phyloP scores from a whole-genome alignment of 2,113 vertebrate species.

The Podarcis raffonei region DNA sequence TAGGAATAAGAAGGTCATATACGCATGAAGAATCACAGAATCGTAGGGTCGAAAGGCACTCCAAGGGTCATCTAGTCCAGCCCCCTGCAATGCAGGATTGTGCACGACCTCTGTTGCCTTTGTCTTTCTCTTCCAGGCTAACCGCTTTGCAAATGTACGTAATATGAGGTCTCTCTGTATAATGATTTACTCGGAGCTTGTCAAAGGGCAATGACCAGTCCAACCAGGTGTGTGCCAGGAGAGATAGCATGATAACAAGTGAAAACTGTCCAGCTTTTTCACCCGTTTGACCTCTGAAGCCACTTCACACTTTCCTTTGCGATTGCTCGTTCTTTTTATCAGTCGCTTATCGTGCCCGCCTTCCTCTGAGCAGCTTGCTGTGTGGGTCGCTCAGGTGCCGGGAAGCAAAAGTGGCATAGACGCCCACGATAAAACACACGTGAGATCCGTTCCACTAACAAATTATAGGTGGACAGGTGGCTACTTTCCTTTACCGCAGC shows the following conservation, averaged over 20 bases:
- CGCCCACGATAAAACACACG: neutral
- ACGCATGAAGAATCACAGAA: too few relatives aligned
- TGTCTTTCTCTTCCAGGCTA: neutral
- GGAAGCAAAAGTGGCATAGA: neutral
- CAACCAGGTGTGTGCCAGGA: neutral
- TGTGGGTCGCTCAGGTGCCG: neutral
- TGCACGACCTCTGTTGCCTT: neutral
- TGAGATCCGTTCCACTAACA: too few relatives aligned
- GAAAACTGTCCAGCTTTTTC: neutral
- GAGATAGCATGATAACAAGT: fast-evolving
- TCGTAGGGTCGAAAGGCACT: too few relatives aligned
- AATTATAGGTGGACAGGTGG: neutral
- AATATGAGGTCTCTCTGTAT: neutral
- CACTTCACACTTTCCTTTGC: slow-evolving; percentile 52
- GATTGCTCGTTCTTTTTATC: slow-evolving; percentile 53
- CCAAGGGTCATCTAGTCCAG: neutral
- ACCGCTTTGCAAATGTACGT: neutral
- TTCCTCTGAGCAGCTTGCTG: neutral
- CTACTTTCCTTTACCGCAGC: neutral
- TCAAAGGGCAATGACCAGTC: neutral
- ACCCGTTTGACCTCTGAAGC: slow-evolving; percentile 20
- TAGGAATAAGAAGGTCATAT: too few relatives aligned
- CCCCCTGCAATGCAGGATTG: too few relatives aligned
- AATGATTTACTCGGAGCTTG: neutral
- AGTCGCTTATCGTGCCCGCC: neutral